Evolutionary conservation across 1,140 invertebrate genomes (phyloP).

Genomic region (Procambarus clarkii): DNA sequence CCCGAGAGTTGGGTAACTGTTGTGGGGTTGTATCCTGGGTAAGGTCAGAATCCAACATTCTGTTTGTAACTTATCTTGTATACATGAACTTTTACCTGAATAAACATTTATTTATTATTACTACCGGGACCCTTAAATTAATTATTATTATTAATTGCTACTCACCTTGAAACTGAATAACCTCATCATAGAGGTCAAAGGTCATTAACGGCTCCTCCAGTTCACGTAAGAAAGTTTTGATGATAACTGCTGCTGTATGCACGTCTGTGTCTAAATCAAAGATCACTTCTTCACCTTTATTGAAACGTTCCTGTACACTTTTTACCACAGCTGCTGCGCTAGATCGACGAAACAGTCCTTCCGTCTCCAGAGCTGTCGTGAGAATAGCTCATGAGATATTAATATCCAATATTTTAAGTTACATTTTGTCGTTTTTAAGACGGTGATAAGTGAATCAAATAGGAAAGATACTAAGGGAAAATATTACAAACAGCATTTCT

Average conservation of each 20-base stretch:
- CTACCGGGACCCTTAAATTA: no score
- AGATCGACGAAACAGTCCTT: slow-evolving; percentile 95
- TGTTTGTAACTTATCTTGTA: no score
- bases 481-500: no score
- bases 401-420: no score
- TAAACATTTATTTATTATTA: no score
- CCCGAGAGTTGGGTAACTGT: no score
- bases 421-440: no score
- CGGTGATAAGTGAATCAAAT: no score
- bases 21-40: no score
- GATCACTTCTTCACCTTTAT: slow-evolving; percentile 87
- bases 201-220: slow-evolving; percentile 95
- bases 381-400: not conserved
- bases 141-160: slow-evolving; percentile 5
- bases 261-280: slow-evolving; percentile 85
- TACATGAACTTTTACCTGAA: no score
- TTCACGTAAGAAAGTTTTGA: slow-evolving; percentile 96
- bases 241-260: slow-evolving; percentile 93
- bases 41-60: no score
- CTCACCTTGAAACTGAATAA: slow-evolving; percentile 91
- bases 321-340: slow-evolving; percentile 89
- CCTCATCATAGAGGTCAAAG: slow-evolving; percentile 95
- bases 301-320: slow-evolving; percentile 89
- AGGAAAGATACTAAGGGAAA: no score
- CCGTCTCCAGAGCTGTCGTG: slow-evolving; percentile 84